Evolutionary conservation across 2,888 invertebrate genomes (phyloP).

Genomic region (Mythimna albipuncta): DNA sequence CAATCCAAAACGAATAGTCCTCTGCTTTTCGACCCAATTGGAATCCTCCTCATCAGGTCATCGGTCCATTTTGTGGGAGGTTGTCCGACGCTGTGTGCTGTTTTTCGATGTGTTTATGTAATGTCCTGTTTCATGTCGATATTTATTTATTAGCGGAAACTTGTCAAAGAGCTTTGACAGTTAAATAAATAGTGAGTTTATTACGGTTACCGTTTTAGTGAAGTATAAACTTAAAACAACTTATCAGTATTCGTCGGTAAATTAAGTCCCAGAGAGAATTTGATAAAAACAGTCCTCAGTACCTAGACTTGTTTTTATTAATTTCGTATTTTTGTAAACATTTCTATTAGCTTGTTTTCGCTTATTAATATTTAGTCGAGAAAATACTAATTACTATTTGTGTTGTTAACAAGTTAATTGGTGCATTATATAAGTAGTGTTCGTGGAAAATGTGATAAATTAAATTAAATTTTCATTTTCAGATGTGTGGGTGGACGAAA

Average conservation of each 20-base stretch:
- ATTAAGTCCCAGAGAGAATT: slow-evolving; percentile 1
- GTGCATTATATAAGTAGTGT: background rate
- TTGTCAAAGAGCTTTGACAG: slow-evolving; percentile 13
- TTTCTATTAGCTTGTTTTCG: background rate
- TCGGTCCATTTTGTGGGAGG: no score
- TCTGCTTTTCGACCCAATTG: no score
- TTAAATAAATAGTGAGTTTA: slow-evolving; percentile 8
- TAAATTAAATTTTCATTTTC: background rate
- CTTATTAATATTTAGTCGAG: background rate
- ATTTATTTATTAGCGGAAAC: slow-evolving; percentile 4
- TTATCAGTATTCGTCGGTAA: background rate
- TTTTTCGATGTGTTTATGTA: slow-evolving; percentile 1
- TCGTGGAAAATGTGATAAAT: background rate
- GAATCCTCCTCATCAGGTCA: no score
- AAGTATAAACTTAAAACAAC: slow-evolving; percentile 4
- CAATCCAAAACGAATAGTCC: no score
- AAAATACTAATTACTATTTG: background rate
- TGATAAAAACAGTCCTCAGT: slow-evolving; percentile 2
- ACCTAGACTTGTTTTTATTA: background rate
- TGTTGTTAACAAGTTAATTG: background rate
- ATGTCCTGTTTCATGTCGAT: slow-evolving; percentile 5
- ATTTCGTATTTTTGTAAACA: background rate
- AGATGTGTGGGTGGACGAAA: background rate
- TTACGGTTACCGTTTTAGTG: no score
- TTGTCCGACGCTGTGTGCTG: background rate